Conservation (phyloP, 2,888 invertebrate genomes). For the Orthosia incerta region DNA sequence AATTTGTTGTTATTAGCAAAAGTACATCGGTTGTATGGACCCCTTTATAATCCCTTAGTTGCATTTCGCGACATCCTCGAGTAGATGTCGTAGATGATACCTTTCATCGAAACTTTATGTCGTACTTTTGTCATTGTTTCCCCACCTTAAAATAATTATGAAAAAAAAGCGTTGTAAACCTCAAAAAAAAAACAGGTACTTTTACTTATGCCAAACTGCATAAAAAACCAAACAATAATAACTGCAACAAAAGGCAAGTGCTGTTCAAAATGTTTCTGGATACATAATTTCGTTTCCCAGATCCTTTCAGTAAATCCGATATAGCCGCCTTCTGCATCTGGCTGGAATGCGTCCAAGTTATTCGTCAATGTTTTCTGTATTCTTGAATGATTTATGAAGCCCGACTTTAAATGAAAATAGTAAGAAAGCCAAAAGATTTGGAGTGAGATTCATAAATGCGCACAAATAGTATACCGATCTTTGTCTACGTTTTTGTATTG, state of each 20-base stretch:
- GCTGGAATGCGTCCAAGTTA: constrained; percentile 25
- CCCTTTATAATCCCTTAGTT: background rate
- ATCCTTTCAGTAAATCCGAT: background rate
- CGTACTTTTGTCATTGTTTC: too few species aligned
- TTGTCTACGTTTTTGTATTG: background rate
- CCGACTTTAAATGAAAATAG: background rate
- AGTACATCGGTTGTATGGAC: background rate
- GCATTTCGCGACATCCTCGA: background rate
- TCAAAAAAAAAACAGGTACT: too few species aligned
- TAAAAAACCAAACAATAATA: too few species aligned
- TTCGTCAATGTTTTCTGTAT: constrained; percentile 13
- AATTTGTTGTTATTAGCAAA: background rate
- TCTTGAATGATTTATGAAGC: background rate
- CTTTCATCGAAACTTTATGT: too few species aligned
- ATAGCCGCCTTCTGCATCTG: constrained; percentile 4
- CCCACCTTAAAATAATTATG: too few species aligned
- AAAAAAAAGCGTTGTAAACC: too few species aligned
- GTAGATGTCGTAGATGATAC: too few species aligned
- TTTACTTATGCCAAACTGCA: too few species aligned
- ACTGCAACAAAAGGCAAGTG: too few species aligned
- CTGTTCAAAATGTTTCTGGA: background rate
- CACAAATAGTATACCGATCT: background rate
- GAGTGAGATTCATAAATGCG: background rate
- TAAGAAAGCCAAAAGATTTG: background rate
- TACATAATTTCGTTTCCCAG: background rate